Evolutionary conservation across 2,888 invertebrate genomes (phyloP).

Genomic region (Netelia inedita): DNA sequence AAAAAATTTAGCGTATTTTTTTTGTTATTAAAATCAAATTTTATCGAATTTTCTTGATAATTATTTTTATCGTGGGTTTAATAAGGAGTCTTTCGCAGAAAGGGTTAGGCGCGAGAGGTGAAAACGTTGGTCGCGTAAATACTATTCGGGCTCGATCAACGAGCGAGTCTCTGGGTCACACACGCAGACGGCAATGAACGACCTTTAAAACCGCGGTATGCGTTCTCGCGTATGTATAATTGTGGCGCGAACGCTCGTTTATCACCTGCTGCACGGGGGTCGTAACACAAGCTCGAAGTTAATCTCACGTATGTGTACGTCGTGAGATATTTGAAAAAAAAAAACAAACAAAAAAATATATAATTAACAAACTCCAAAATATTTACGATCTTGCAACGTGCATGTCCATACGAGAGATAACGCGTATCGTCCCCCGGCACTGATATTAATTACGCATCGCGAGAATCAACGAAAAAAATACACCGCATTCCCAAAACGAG

Average conservation of each 20-base stretch:
- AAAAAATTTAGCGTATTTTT: too few relatives aligned
- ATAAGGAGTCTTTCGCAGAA: neutral
- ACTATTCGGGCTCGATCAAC: constrained; percentile 25
- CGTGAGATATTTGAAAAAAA: neutral
- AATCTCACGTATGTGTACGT: neutral
- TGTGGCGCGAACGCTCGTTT: constrained; percentile 14
- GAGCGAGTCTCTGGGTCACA: constrained; percentile 33
- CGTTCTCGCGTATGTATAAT: neutral
- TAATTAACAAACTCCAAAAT: neutral
- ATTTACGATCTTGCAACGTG: constrained; percentile 22
- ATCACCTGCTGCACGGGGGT: constrained; percentile 38
- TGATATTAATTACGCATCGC: neutral
- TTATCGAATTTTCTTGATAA: constrained; percentile 1
- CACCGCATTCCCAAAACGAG: neutral
- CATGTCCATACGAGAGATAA: constrained; percentile 11
- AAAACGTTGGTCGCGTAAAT: neutral
- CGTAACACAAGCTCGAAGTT: neutral
- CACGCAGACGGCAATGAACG: constrained; percentile 39
- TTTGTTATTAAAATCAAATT: neutral
- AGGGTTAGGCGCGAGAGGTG: neutral
- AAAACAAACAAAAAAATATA: too few relatives aligned
- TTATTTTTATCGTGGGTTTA: neutral
- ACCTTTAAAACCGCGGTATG: constrained; percentile 36
- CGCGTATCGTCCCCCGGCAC: neutral
- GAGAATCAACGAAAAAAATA: neutral